Evolutionary conservation across 2,888 invertebrate species (phyloP).

Genomic region (Aporophyla nigra): DNA sequence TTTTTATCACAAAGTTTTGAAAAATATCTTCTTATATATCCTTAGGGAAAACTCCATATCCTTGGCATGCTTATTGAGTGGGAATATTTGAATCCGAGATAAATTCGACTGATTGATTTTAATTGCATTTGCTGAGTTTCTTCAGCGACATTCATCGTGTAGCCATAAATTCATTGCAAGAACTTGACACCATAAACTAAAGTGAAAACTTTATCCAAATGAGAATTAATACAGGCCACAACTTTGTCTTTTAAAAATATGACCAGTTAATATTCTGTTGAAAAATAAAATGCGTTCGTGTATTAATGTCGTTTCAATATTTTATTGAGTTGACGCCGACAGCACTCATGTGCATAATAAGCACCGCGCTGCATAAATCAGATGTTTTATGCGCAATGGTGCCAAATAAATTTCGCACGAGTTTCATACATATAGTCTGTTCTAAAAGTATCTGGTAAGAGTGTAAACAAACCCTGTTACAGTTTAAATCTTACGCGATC

Average conservation of each 20-base stretch:
- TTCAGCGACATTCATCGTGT: not conserved
- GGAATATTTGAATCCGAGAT: not conserved
- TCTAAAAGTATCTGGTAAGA: not conserved
- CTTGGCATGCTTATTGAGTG: not conserved
- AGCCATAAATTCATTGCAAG: slow-evolving; percentile 22
- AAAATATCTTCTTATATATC: not conserved
- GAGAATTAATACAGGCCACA: slow-evolving; percentile 55
- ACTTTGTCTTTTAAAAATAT: slow-evolving; percentile 72
- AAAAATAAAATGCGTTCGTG: slow-evolving; percentile 77
- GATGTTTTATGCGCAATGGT: slow-evolving; percentile 81
- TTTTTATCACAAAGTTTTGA: not conserved
- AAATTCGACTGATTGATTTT: slow-evolving; percentile 23
- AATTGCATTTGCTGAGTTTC: slow-evolving; percentile 21
- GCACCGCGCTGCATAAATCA: slow-evolving; percentile 81
- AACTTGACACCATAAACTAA: slow-evolving; percentile 30
- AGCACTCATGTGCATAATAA: slow-evolving; percentile 81
- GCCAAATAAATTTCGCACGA: slow-evolving; percentile 82
- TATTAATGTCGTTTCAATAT: slow-evolving; percentile 84
- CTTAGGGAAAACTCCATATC: not conserved
- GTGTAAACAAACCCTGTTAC: not conserved
- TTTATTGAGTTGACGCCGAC: slow-evolving; percentile 83
- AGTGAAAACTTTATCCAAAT: slow-evolving; percentile 55
- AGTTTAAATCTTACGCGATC: not conserved
- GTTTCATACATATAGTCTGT: slow-evolving; percentile 48
- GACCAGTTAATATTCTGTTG: slow-evolving; percentile 74